phyloP scores from a whole-genome alignment of 2,888 invertebrate genomes.

The Phorcus lineatus region DNA sequence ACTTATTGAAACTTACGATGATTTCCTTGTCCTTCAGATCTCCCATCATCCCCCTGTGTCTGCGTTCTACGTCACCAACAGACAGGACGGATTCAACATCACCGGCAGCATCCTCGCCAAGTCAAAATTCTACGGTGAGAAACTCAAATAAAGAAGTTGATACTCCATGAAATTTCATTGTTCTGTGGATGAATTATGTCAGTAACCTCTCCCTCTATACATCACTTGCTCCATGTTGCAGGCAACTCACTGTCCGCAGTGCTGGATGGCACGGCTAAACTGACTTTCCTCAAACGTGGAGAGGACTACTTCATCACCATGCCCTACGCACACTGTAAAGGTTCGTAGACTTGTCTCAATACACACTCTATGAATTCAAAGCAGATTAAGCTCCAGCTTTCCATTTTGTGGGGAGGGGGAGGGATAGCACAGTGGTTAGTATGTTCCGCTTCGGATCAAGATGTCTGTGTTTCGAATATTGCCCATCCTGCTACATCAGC shows the following conservation, averaged over 20 bases:
- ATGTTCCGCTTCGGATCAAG: too few relatives aligned
- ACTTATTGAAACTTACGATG: not conserved
- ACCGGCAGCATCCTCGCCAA: slow-evolving; percentile 92
- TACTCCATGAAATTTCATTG: too few relatives aligned
- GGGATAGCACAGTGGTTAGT: too few relatives aligned
- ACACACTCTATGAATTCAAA: too few relatives aligned
- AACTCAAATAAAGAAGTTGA: too few relatives aligned
- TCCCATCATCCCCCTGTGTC: slow-evolving; percentile 97
- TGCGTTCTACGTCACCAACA: slow-evolving; percentile 93
- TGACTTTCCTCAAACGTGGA: slow-evolving; percentile 89
- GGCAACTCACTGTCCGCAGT: slow-evolving; percentile 95
- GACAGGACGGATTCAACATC: slow-evolving; percentile 93
- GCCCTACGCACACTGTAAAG: slow-evolving; percentile 96
- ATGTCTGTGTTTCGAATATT: too few relatives aligned
- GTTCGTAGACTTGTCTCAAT: slow-evolving; percentile 45
- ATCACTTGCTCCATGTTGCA: slow-evolving; percentile 60
- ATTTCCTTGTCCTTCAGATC: slow-evolving; percentile 78
- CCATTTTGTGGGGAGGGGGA: too few relatives aligned
- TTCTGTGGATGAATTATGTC: not conserved
- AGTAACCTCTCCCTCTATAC: not conserved
- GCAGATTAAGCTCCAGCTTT: too few relatives aligned
- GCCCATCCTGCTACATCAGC: too few relatives aligned
- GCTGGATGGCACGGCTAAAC: slow-evolving; percentile 89
- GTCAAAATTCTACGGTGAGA: slow-evolving; percentile 93
- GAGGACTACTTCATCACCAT: slow-evolving; percentile 93